A percentile compares a stretch with the other conserved stretches of the same genome.
Conservation (phyloP, 1,140 invertebrate genomes). For the Euglossa dilemma region DNA sequence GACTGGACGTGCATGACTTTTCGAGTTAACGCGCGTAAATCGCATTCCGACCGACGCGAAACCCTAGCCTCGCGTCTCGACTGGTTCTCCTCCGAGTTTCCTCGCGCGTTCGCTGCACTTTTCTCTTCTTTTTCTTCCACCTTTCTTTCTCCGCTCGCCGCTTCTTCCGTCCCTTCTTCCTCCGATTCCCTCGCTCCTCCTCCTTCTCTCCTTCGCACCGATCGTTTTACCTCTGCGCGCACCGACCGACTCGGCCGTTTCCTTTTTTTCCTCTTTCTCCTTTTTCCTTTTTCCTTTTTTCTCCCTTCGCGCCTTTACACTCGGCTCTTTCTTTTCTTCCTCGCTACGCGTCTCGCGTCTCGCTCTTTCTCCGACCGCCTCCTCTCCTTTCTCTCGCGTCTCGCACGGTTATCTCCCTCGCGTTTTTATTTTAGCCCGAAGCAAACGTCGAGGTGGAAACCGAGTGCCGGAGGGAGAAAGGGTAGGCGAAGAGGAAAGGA, state of each 20-base stretch:
- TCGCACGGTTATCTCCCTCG: constrained; percentile 41
- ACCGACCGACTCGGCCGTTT: background rate
- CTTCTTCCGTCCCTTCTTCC: constrained; percentile 6
- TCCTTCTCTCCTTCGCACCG: background rate
- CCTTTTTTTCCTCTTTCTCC: too few relatives aligned
- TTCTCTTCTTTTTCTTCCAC: background rate
- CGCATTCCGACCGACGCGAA: constrained; percentile 43
- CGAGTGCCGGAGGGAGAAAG: constrained; percentile 26
- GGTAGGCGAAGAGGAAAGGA: background rate
- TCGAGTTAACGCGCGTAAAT: constrained; percentile 63
- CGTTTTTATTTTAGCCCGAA: constrained; percentile 74
- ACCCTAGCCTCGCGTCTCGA: constrained; percentile 5
- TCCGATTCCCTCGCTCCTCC: constrained; percentile 11
- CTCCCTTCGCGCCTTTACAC: constrained; percentile 1
- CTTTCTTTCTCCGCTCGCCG: background rate
- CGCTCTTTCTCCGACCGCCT: background rate
- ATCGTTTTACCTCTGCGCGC: constrained; percentile 41
- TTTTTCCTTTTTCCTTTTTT: background rate
- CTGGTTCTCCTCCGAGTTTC: constrained; percentile 12
- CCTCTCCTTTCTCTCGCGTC: constrained; percentile 21
- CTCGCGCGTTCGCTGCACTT: constrained; percentile 18
- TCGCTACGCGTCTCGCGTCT: background rate
- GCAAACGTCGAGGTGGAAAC: constrained; percentile 66
- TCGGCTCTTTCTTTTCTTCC: background rate
- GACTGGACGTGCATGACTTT: constrained; percentile 6